A percentile compares a stretch with the other conserved stretches of the same genome.
These are phyloP conservation scores for Ridgeia piscesae DNA, from an alignment of 1,140 invertebrate species.

Conservation along the genomic window DNA sequence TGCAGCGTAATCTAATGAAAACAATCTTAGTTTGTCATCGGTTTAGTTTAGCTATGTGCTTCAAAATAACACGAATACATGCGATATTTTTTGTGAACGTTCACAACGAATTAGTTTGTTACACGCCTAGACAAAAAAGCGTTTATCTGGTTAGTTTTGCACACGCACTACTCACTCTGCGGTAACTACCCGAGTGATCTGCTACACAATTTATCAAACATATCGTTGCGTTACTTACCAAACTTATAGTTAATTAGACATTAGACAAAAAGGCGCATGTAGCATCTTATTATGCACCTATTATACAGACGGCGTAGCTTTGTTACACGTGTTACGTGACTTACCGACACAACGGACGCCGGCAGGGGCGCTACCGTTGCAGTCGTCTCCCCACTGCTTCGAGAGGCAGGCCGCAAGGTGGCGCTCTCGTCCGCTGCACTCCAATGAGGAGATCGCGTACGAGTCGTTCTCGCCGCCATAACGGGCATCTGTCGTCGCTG, in stretches of 20 bases:
- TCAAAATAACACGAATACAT: background rate
- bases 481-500: background rate
- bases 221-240: too few relatives aligned
- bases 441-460: constrained; percentile 11
- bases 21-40: background rate
- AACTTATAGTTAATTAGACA: too few relatives aligned
- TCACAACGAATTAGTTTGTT: too few relatives aligned
- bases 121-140: too few relatives aligned
- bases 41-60: background rate
- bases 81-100: background rate
- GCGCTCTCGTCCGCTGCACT: constrained; percentile 19
- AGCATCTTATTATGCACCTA: too few relatives aligned
- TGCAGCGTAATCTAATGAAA: background rate
- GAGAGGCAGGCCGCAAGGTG: constrained; percentile 19
- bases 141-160: too few relatives aligned
- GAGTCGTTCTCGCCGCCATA: constrained; percentile 8
- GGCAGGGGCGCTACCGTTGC: constrained; percentile 2
- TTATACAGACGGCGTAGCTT: too few relatives aligned
- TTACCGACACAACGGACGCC: constrained; percentile 27
- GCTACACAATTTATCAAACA: too few relatives aligned
- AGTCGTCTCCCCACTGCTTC: constrained; percentile 3
- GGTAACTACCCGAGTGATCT: too few relatives aligned
- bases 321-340: background rate
- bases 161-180: too few relatives aligned
- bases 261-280: too few relatives aligned